Evolutionary conservation across 2,888 invertebrate species (phyloP), one percentile per base, ranked within the genome.

Genomic region (Lissonota sp.): DNA sequence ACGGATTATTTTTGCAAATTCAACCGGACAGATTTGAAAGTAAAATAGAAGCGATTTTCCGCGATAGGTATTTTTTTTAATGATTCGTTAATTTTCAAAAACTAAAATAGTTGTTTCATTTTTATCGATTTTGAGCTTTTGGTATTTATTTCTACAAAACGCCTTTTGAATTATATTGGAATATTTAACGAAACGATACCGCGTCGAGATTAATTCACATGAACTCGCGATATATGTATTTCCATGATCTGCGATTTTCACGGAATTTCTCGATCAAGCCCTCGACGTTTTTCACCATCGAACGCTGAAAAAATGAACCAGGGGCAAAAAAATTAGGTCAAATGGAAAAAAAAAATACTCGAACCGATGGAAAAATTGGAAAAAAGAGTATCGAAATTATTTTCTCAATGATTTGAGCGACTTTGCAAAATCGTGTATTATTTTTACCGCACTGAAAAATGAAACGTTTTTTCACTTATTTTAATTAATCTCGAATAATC

Each of bases 81-180:
- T n/a, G 37, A 66, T 66, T 39, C 8, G 12, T 42, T 10, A 8
- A 40, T 42, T 26, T 44, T 14, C 40, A 12, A 10, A 8, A 7
- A n/a, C 26, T 8, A 40, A 58, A 26, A 66, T 58, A 37, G 49
- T 74, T 74, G 57, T 57, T 58, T 14, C 14, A 49, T 66, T 49
- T 6, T 14, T 5, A 37, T 64, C 26, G 26, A 26, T 26, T 26
- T 26, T 26, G 26, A 26, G 26, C 26, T 49, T 51, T 46, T n/a
- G n/a, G 26, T 58, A 63, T 57, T 46, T 46, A 8, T 55, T 64
- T 57, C 14, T 6, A 6, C 26, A 26, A 26, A 55, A 53, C n/a
- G n/a, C 42, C 57, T 16, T 37, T 8, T 6, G 39, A 46, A 49
- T 39, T 66, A 57, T 75, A 8, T 66, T 67, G 26, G 37, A 53